Evolutionary conservation across 2,888 invertebrate genomes (phyloP).

Genomic region (Spilosoma lubricipeda): DNA sequence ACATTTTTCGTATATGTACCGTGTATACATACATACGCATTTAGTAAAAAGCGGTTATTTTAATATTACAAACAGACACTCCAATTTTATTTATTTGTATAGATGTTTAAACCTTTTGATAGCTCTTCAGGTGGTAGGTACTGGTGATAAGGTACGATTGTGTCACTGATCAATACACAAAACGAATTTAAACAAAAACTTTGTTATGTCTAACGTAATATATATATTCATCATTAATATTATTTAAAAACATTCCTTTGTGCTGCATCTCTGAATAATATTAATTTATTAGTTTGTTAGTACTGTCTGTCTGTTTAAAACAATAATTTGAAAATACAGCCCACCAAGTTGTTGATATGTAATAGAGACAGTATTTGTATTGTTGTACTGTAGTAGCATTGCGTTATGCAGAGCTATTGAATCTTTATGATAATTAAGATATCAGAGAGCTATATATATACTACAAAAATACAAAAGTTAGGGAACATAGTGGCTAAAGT

Average conservation of each 20-base stretch:
- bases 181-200: background rate
- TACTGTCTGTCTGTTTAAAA: background rate
- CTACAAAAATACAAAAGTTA: background rate
- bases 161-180: background rate
- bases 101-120: too few species aligned
- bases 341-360: background rate
- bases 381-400: background rate
- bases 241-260: background rate
- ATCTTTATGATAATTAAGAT: background rate
- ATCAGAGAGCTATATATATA: background rate
- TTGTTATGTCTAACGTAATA: background rate
- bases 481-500: background rate
- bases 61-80: too few species aligned
- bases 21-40: too few species aligned
- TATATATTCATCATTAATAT: background rate
- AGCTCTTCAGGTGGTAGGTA: too few species aligned
- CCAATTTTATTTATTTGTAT: too few species aligned
- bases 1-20: too few species aligned
- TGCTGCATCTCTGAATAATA: background rate
- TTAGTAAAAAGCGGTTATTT: too few species aligned
- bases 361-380: background rate
- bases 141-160: background rate
- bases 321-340: background rate
- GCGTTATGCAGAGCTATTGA: background rate
- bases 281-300: background rate